Base-by-base conservation (phyloP, 1,140 invertebrate species). In the Steinernema khuongi region DNA sequence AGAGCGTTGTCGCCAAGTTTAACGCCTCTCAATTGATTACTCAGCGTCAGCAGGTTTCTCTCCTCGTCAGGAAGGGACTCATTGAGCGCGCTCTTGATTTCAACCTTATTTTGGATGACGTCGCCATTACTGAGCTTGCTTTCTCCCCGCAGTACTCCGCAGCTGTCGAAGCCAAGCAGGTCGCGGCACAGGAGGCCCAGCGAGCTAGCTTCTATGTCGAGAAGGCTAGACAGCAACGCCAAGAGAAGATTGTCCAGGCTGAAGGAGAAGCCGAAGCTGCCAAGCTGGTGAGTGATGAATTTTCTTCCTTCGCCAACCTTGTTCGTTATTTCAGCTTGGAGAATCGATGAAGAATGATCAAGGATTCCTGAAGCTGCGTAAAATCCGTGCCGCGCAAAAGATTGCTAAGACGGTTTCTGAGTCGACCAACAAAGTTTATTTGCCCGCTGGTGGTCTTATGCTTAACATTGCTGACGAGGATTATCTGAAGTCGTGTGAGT, bases 131-230 rank as follows among this genome's bases (percentile, higher is more conserved):
- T 44, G 97, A 99, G 86, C 88, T 99, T 41, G 96, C 94, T 86
- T 99, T 99, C 87, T 94, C 96, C 30, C 94, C 95, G 86, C 96
- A 99, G 87, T 99, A 99, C 84, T 95, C 96, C n/a, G 94, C 95
- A 67, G 97, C 97, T 73, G 96, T 99, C 82, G 97, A 99, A 89
- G 91, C 96, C 7, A 99, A 99, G 87, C 97, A 99, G 89, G 89
- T 99, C 19, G 96, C 96, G 18, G 96, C 99, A 86, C 97, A 99
- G 88, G 97, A 99, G 87, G 96, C 96, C 17, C 97, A 99, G 87
- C 88, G 97, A 81, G 97, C 97, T 43, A 94, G 94, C 73, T 99
- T 99, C 86, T 91, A 95, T 29, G 97, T 99, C 0, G 96, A 99
- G 88, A 90, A 92, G 83, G 97, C 97, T 17, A 95, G 92, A 81